These are phyloP conservation scores for Hirtodrosophila histrioides DNA, from an alignment of 2,888 invertebrate genomes.

Conservation along the genomic window DNA sequence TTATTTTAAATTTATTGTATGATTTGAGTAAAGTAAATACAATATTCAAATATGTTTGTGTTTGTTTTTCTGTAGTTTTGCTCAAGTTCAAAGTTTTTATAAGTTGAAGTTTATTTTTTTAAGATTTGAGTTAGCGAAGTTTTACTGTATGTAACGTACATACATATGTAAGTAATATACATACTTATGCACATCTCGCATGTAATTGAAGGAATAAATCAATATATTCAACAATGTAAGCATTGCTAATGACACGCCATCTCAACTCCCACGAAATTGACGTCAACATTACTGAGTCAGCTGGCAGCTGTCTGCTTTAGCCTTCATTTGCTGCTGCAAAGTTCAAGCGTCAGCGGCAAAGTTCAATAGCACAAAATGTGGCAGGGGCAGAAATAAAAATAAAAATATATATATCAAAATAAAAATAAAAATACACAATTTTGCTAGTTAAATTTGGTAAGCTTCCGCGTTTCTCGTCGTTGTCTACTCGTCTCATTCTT, in stretches of 20 bases:
- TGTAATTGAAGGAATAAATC: slow-evolving; percentile 23
- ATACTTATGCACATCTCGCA: slow-evolving; percentile 1
- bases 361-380: slow-evolving; percentile 65
- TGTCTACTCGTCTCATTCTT: slow-evolving; percentile 1
- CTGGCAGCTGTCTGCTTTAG: slow-evolving; percentile 23
- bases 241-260: slow-evolving; percentile 15
- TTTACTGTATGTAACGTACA: background rate
- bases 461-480: slow-evolving; percentile 49
- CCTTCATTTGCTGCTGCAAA: slow-evolving; percentile 42
- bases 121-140: too few species aligned
- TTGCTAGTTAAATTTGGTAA: slow-evolving; percentile 22
- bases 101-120: too few species aligned
- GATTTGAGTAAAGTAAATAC: too few species aligned
- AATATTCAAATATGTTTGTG: too few species aligned
- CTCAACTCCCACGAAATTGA: slow-evolving; percentile 36
- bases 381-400: slow-evolving; percentile 29
- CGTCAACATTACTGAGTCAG: slow-evolving; percentile 44
- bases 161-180: slow-evolving; percentile 3
- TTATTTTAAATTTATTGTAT: too few species aligned
- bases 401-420: background rate
- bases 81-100: too few species aligned
- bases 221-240: slow-evolving; percentile 19
- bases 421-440: slow-evolving; percentile 3
- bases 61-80: too few species aligned
- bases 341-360: slow-evolving; percentile 60